These are phyloP conservation scores for Drosophila saltans DNA, from an alignment of 1,140 invertebrate species.

Conservation along the genomic window DNA sequence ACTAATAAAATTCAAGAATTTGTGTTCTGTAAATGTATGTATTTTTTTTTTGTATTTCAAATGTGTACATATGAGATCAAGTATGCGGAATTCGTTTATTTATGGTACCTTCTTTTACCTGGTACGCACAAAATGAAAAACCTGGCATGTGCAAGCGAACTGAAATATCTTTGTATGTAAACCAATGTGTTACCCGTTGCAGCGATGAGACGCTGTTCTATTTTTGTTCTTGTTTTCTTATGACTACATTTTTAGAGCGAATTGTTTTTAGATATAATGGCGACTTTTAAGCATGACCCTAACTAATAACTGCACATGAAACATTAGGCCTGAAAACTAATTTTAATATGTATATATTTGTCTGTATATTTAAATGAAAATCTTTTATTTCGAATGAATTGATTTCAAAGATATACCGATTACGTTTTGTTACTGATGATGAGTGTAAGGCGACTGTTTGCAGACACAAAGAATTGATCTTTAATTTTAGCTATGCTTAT, in stretches of 20 bases:
- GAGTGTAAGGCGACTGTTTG: background rate
- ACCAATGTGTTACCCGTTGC: slow-evolving; percentile 15
- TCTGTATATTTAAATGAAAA: background rate
- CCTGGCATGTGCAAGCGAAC: no score
- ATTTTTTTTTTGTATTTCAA: background rate
- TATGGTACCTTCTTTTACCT: slow-evolving; percentile 22
- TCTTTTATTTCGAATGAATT: background rate
- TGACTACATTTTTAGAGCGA: slow-evolving; percentile 16
- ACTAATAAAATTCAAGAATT: no score
- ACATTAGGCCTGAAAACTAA: background rate
- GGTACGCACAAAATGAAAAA: background rate
- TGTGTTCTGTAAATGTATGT: background rate
- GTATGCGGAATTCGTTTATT: slow-evolving; percentile 31
- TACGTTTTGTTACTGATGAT: background rate
- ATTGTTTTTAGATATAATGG: background rate
- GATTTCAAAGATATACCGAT: background rate
- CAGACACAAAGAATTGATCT: background rate
- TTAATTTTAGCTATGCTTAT: background rate
- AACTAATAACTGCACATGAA: background rate
- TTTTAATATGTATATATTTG: background rate
- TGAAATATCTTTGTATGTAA: slow-evolving; percentile 1
- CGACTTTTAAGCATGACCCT: background rate
- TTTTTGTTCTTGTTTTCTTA: slow-evolving; percentile 25
- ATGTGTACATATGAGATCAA: background rate
- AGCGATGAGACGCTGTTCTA: slow-evolving; percentile 34